Evolutionary conservation across 2,888 invertebrate genomes (phyloP), one percentile per base, ranked within the genome.

Genomic region (Cheilosia urbana): DNA sequence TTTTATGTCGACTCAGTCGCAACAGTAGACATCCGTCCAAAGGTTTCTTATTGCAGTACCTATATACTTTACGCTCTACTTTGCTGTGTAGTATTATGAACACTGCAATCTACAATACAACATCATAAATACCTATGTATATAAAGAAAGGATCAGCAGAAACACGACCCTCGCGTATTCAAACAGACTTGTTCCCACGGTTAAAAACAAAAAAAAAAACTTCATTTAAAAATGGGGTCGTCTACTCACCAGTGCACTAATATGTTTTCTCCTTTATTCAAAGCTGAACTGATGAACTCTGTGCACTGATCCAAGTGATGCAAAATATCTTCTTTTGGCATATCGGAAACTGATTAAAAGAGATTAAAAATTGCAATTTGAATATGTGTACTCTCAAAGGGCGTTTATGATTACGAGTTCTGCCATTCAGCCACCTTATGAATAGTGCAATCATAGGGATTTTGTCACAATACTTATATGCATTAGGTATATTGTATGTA

Each of bases 241-340:
- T 37, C 37, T 53, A 89, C 91, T 92, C 92, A 96, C 96, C 98
- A 98, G 90, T 98, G 98, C 1, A 98, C 97, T 15, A 98, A 93
- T 6, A 98, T 94, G 76, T 93, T 95, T 51, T 96, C 96, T 42
- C 94, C 93, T 2, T 91, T 90, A 5, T 95, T 91, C 73, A 95
- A 93, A 1, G 96, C 96, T 81, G 94, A 92, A 87, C 94, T 94
- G 79, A 98, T 97, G 89, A 97, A 98, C 4, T 94, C 93, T 89
- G 95, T 95, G 69, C 96, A 95, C 58, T 96, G 95, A 87, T 96
- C 96, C 87, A 98, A 94, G 89, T 96, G 94, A 87, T 94, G 95
- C 51, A 98, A 93, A 47, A 98, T 93, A 92, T 98, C 98, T 90
- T 97, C 97, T 89, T 96, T 95, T 0, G 97, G 96, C 91, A 96